Evolutionary conservation across 2,113 vertebrate species (phyloP).

Genomic region (Lipophrys pholis): DNA sequence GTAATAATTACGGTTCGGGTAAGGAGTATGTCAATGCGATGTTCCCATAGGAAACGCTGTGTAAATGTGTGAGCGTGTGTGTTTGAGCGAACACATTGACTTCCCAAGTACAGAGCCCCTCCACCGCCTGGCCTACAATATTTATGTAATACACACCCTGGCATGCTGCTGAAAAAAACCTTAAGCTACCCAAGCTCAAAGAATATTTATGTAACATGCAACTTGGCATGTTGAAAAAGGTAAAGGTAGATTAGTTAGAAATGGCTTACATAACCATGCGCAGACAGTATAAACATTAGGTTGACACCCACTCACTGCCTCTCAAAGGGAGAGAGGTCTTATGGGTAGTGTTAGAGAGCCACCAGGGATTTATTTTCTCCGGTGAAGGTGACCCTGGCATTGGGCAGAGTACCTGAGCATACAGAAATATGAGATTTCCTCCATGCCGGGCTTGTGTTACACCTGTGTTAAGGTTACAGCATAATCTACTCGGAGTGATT

Average conservation of each 20-base stretch:
- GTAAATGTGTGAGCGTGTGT: conserved; percentile 10
- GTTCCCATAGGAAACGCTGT: no score
- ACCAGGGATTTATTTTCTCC: conserved; percentile 72
- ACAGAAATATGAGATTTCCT: conserved; percentile 80
- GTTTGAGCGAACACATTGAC: conserved; percentile 49
- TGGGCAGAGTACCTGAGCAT: conserved; percentile 76
- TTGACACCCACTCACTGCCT: conserved; percentile 77
- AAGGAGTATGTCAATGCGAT: no score
- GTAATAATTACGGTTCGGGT: no score
- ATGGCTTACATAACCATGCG: conserved; percentile 76
- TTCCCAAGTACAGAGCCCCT: conserved; percentile 69
- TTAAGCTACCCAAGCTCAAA: conserved; percentile 55
- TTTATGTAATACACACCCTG: conserved; percentile 78
- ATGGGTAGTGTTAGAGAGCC: conserved; percentile 72
- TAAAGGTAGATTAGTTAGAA: conserved; percentile 76
- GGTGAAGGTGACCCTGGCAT: conserved; percentile 79
- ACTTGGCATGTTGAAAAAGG: conserved; percentile 66
- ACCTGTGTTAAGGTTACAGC: conserved; percentile 70
- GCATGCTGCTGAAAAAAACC: conserved; percentile 47
- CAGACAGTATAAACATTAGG: conserved; percentile 82
- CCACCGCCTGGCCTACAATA: conserved; percentile 68
- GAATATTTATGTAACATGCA: conserved; percentile 74
- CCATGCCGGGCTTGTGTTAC: conserved; percentile 70
- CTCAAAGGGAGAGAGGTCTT: conserved; percentile 73
- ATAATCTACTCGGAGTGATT: conserved; percentile 35